Conservation (phyloP, 92 coral and sea anemone genomes). For the Actinostola sp. region DNA sequence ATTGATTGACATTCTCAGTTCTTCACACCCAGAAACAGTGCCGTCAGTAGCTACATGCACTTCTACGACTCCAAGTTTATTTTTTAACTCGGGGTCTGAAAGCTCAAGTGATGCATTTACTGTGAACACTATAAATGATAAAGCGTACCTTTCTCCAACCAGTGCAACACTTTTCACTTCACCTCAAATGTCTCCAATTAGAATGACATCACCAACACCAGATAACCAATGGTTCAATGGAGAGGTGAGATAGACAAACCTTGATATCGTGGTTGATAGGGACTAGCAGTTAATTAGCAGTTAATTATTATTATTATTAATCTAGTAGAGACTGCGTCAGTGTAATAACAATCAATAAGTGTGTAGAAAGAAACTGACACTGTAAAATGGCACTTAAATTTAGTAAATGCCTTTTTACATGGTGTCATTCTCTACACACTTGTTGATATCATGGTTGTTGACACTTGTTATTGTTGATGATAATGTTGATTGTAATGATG, state of each 20-base stretch:
- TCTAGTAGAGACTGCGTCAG: no score
- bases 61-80: slow-evolving; percentile 21
- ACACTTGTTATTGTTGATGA: no score
- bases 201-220: slow-evolving; percentile 37
- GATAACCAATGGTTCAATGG: slow-evolving; percentile 83
- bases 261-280: no score
- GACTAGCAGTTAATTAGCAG: no score
- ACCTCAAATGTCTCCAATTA: slow-evolving; percentile 48
- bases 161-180: slow-evolving; percentile 33
- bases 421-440: no score
- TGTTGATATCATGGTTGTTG: no score
- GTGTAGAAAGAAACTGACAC: no score
- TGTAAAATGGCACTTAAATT: no score
- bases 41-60: slow-evolving; percentile 15
- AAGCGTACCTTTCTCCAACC: not conserved
- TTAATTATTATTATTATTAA: no score
- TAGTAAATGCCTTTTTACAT: no score
- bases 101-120: slow-evolving; percentile 5
- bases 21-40: slow-evolving; percentile 2
- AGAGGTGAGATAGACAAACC: slow-evolving; percentile 59
- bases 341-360: no score
- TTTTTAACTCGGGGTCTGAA: slow-evolving; percentile 13
- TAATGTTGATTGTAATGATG: no score
- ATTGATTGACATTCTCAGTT: slow-evolving; percentile 46
- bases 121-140: slow-evolving; percentile 22